Evolutionary conservation across 2,797 vertebrate genomes (phyloP), one percentile per base, ranked within the genome.

Genomic region (Smutsia temminckii): DNA sequence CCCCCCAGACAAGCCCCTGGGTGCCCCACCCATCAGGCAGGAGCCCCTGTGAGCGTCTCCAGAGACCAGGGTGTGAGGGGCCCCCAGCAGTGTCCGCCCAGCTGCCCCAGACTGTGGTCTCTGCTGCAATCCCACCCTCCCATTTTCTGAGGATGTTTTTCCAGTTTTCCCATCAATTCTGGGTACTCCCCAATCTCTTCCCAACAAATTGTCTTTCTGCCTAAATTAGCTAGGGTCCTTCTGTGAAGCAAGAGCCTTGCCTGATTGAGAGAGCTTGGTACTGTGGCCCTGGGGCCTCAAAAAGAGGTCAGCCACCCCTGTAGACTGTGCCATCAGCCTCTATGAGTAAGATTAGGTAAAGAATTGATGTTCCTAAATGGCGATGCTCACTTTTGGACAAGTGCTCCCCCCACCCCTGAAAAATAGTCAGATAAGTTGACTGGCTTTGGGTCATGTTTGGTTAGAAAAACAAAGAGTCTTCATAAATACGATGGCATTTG

Each of bases 281-380:
- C n/a, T 25, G 40, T 4, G 23, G n/a, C 37, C 0, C 13, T 1
- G 69, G 69, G 25, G 57, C 40, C 40, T 34, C n/a, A 3, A 55
- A 27, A 4, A 0, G 23, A 11, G 57, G 3, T 25, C n/a, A 20
- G 83, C 49, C n/a, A 1, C 49, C 12, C 40, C 12, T 0, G 32
- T 8, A 8, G 21, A 20, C 57, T 61, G 16, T 29, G 6, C 8
- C 17, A 23, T 61, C 23, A 32, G 37, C 40, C 13, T 25, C 32
- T 37, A 9, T 32, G 34, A 53, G 6, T 53, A n/a, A 25, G 34
- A 55, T 78, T 16, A 78, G 34, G 21, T 17, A 23, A 12, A 23
- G 18, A 40, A 7, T 40, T 16, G 42, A 2, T 32, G 61, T 40
- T 72, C 55, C 68, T 61, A 37, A 51, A 40, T 29, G 18, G 29